phyloP scores from a whole-genome alignment of 2,113 vertebrate species.

The Pampusana beccarii region DNA sequence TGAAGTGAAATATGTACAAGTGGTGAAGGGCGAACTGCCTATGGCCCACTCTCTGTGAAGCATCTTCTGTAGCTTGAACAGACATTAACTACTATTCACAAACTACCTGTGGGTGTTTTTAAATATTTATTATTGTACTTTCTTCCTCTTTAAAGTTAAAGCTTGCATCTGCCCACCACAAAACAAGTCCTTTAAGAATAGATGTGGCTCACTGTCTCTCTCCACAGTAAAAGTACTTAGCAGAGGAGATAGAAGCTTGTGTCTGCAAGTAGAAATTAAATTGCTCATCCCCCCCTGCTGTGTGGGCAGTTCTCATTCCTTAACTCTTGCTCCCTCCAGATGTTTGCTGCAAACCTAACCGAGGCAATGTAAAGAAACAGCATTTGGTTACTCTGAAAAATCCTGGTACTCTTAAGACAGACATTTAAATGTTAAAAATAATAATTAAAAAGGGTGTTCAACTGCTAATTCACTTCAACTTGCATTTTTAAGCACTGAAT shows the following conservation, averaged over 20 bases:
- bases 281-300: not conserved
- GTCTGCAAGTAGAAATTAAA: slow-evolving; percentile 43
- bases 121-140: slow-evolving; percentile 51
- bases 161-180: slow-evolving; percentile 3
- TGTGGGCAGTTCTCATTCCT: slow-evolving; percentile 28
- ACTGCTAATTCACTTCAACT: not conserved
- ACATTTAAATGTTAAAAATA: not conserved
- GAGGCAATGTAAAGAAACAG: not conserved
- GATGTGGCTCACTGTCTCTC: not conserved
- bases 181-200: slow-evolving; percentile 48
- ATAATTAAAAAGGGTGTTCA: not conserved
- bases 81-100: not conserved
- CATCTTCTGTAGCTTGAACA: slow-evolving; percentile 13
- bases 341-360: not conserved
- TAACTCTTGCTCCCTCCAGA: not conserved
- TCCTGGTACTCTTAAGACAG: not conserved
- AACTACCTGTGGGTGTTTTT: slow-evolving; percentile 12
- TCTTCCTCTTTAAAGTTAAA: not conserved
- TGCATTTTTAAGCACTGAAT: not conserved
- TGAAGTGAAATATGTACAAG: slow-evolving; percentile 7
- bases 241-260: not conserved
- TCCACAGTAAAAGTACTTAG: not conserved
- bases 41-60: not conserved
- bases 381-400: not conserved
- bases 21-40: not conserved